Conservation (phyloP, 2,888 invertebrate genomes). For the Mimumesa dahlbomi region DNA sequence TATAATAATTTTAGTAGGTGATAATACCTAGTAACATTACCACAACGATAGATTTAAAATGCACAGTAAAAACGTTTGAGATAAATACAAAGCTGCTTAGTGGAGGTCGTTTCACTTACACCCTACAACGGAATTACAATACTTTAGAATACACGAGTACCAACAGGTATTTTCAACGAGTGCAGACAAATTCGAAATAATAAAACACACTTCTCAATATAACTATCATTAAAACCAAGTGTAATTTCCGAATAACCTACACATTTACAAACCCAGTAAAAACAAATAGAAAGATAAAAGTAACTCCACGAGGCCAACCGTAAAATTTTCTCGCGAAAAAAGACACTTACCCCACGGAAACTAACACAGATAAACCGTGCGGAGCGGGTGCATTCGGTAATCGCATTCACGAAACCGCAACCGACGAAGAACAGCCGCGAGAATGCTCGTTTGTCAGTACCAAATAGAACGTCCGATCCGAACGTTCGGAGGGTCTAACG, state of each 20-base stretch:
- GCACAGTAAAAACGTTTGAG: neutral
- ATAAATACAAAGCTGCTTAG: no score
- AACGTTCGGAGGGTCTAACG: conserved; percentile 52
- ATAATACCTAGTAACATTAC: conserved; percentile 2
- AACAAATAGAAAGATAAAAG: no score
- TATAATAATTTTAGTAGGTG: neutral
- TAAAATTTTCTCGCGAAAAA: neutral
- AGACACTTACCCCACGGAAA: neutral
- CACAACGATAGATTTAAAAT: neutral
- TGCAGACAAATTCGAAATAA: no score
- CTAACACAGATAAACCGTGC: neutral
- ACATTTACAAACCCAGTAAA: no score
- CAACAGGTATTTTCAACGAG: no score
- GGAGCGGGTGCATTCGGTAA: conserved; percentile 1
- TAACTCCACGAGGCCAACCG: neutral
- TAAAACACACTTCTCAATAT: no score
- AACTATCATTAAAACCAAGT: no score
- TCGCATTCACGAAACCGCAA: conserved; percentile 41
- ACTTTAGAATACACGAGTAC: no score
- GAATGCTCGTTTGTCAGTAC: conserved; percentile 51
- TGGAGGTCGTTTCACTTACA: no score
- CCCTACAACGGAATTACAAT: no score
- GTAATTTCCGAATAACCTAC: no score
- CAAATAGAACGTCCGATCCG: conserved; percentile 44
- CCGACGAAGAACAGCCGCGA: conserved; percentile 28